Evolutionary conservation across 2,797 vertebrate species (phyloP).

Genomic region (Brachyrhaphis roseni): DNA sequence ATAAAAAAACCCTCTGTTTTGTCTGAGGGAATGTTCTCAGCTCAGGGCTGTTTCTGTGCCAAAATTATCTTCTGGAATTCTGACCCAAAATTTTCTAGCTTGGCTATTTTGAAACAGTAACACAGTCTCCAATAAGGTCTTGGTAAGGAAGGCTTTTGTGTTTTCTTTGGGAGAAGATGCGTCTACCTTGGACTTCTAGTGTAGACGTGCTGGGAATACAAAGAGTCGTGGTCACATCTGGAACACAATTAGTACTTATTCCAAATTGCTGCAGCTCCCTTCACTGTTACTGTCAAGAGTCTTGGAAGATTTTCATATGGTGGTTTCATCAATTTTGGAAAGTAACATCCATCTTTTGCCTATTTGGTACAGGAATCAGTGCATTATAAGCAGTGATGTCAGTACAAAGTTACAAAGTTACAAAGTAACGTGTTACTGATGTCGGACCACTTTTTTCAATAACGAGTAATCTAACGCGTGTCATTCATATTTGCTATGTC

Average conservation of each 20-base stretch:
- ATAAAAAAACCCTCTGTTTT: background rate
- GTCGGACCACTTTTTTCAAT: too few species aligned
- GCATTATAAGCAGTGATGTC: too few species aligned
- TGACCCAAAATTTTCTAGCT: background rate
- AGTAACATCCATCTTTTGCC: background rate
- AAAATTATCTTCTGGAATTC: background rate
- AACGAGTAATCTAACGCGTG: too few species aligned
- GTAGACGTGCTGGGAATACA: background rate
- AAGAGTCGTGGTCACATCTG: background rate
- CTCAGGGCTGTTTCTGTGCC: background rate
- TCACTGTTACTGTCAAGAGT: too few species aligned
- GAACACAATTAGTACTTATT: background rate
- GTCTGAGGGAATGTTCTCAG: background rate
- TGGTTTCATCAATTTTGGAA: background rate
- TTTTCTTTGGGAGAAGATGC: background rate
- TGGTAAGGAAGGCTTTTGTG: background rate
- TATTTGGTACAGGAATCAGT: too few species aligned
- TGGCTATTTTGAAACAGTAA: background rate
- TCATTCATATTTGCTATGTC: too few species aligned
- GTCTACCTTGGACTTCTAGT: background rate
- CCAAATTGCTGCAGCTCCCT: background rate
- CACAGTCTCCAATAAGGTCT: background rate
- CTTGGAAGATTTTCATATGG: background rate
- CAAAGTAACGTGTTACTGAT: too few species aligned
- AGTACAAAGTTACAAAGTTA: too few species aligned